These are phyloP conservation scores for Theristicus caerulescens DNA, from an alignment of 2,113 vertebrate genomes.

Conservation along the genomic window DNA sequence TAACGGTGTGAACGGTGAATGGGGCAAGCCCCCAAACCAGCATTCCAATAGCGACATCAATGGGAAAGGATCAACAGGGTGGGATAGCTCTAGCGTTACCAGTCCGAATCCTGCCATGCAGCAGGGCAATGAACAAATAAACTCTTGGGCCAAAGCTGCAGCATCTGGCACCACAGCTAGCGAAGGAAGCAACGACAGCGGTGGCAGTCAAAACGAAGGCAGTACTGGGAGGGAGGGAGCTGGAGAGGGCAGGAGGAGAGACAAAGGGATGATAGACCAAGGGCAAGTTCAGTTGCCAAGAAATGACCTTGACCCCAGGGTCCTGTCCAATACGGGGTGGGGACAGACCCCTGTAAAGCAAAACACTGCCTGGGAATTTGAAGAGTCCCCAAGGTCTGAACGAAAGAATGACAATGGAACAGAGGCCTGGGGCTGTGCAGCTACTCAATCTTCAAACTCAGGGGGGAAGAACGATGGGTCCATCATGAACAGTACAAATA, in stretches of 20 bases:
- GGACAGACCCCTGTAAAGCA: constrained; percentile 97
- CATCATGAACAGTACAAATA: constrained; percentile 83
- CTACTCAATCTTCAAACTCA: constrained; percentile 85
- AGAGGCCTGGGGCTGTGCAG: constrained; percentile 85
- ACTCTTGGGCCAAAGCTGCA: constrained; percentile 87
- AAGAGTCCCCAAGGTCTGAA: constrained; percentile 86
- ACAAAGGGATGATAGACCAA: constrained; percentile 76
- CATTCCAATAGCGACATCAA: constrained; percentile 82
- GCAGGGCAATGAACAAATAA: constrained; percentile 75
- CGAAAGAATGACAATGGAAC: constrained; percentile 86
- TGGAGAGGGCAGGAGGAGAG: constrained; percentile 79
- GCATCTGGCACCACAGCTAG: constrained; percentile 83
- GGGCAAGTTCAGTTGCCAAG: constrained; percentile 84
- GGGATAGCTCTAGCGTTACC: constrained; percentile 78
- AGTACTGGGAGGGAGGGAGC: constrained; percentile 75
- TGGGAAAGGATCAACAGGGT: constrained; percentile 81
- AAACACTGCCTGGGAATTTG: constrained; percentile 98
- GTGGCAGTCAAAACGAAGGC: constrained; percentile 78
- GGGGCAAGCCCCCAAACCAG: constrained; percentile 81
- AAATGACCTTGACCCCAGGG: constrained; percentile 93
- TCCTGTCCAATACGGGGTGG: constrained; percentile 96
- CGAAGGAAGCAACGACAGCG: constrained; percentile 88
- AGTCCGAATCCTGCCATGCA: constrained; percentile 74
- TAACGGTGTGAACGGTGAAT: constrained; percentile 79
- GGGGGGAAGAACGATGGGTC: constrained; percentile 88